Evolutionary conservation across 2,888 invertebrate genomes (phyloP).

Genomic region (Lypha dubia): DNA sequence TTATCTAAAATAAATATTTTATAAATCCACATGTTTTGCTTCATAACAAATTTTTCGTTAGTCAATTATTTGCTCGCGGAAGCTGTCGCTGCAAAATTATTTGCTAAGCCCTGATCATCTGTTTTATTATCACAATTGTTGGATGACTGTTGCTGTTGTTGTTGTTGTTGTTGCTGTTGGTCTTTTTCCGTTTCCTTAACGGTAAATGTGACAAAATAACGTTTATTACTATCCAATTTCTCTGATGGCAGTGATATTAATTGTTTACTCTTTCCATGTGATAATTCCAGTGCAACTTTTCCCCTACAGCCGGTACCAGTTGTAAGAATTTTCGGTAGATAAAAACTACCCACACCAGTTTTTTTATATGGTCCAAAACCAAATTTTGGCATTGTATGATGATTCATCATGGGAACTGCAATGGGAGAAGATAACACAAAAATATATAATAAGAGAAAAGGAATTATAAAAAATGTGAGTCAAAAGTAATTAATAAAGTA

Average conservation of each 20-base stretch:
- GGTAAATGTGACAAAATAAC: constrained; percentile 96
- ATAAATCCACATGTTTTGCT: background rate
- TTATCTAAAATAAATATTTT: background rate
- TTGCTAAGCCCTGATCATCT: constrained; percentile 68
- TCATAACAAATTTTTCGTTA: background rate
- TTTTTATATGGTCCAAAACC: constrained; percentile 85
- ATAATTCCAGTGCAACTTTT: constrained; percentile 90
- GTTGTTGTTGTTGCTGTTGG: too few relatives aligned
- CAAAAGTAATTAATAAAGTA: constrained; percentile 48
- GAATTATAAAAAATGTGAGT: background rate
- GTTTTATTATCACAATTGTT: constrained; percentile 39
- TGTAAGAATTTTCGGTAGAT: constrained; percentile 87
- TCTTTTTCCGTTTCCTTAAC: constrained; percentile 88
- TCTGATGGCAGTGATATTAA: constrained; percentile 94
- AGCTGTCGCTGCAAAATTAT: constrained; percentile 60
- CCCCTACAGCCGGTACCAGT: constrained; percentile 79
- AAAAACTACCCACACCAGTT: constrained; percentile 84
- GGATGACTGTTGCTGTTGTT: constrained; percentile 53
- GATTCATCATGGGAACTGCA: constrained; percentile 90
- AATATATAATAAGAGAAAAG: background rate
- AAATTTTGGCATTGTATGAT: constrained; percentile 91
- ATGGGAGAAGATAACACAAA: background rate
- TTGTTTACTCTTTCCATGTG: constrained; percentile 92
- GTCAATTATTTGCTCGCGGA: constrained; percentile 33
- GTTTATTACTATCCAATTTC: constrained; percentile 93